Evolutionary conservation across 1,140 invertebrate species (phyloP).

Genomic region (Drosophila chauvacae): DNA sequence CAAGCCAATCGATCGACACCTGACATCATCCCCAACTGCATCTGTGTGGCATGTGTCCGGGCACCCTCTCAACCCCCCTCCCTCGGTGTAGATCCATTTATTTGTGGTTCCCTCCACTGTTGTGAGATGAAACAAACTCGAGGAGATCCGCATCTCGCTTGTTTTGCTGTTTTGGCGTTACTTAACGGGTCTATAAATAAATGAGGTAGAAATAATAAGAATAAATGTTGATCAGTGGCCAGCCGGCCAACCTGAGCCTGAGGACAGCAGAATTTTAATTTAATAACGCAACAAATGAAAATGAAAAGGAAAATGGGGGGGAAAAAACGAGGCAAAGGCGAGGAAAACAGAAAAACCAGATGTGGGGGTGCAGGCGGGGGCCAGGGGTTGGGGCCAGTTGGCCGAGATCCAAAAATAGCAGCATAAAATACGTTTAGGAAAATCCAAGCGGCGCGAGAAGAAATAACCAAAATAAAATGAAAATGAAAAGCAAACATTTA

Average conservation of each 20-base stretch:
- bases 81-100: slow-evolving; percentile 1
- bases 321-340: slow-evolving; percentile 11
- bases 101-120: slow-evolving; percentile 27
- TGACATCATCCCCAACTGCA: slow-evolving; percentile 34
- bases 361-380: neutral
- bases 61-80: too few relatives aligned
- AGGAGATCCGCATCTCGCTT: slow-evolving; percentile 22
- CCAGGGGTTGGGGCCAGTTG: slow-evolving; percentile 23
- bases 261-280: slow-evolving; percentile 67
- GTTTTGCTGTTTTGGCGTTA: slow-evolving; percentile 40
- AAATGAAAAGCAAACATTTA: slow-evolving; percentile 67
- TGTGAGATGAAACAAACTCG: slow-evolving; percentile 37
- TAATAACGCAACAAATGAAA: slow-evolving; percentile 66
- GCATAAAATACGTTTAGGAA: slow-evolving; percentile 55
- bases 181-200: slow-evolving; percentile 73
- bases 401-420: slow-evolving; percentile 68
- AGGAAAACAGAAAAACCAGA: slow-evolving; percentile 23
- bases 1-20: slow-evolving; percentile 5
- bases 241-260: slow-evolving; percentile 55
- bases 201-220: slow-evolving; percentile 62
- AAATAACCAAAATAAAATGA: slow-evolving; percentile 50
- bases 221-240: slow-evolving; percentile 51
- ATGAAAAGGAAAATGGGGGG: slow-evolving; percentile 20
- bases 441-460: slow-evolving; percentile 35
- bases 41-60: slow-evolving; percentile 54